Evolutionary conservation across 2,113 vertebrate genomes (phyloP), one percentile per base, ranked within the genome.

Genomic region (Malurus elegans): DNA sequence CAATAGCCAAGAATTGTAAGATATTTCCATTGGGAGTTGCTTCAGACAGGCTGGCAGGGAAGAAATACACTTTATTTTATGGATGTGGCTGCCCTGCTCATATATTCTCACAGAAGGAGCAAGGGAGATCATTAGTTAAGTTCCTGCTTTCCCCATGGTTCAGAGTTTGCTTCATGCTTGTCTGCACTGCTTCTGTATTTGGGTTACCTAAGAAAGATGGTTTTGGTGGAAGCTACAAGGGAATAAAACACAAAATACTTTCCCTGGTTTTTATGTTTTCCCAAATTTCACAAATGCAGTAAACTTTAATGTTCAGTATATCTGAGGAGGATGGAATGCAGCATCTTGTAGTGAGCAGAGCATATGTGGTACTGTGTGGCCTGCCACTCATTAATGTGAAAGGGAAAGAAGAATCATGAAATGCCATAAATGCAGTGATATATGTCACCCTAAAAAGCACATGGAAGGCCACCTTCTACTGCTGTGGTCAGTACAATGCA

Each of bases 291-390:
- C 34, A 86, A 61, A 78, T 36, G 60, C 26, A 42, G 29, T 88
- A 32, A 86, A 83, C 25, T 62, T 48, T 21, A 64, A 58, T 15
- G 40, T 36, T 84, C 47, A 48, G 34, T 74, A 82, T 48, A 65
- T 87, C 71, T 62, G 66, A 90, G 56, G 54, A 91, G 58, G 17
- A 29, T 57, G 38, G 70, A 85, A 81, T 57, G 50, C 21, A 89
- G 50, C 91, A 95, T 93, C 87, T 89, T 87, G 65, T 23, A 91
- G n/a, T 19, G 58, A 93, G 87, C 58, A 62, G 57, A 91, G 74
- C 87, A 97, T 74, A 92, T 75, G 50, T 87, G 85, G 80, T 79
- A 56, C 42, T 79, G 32, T 85, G 91, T 94, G 93, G 93, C 70
- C 87, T 86, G 91, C 71, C 34, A 16, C 66, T 96, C 84, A 86